Conservation (phyloP, 1,140 invertebrate genomes). For the Anastrepha obliqua region DNA sequence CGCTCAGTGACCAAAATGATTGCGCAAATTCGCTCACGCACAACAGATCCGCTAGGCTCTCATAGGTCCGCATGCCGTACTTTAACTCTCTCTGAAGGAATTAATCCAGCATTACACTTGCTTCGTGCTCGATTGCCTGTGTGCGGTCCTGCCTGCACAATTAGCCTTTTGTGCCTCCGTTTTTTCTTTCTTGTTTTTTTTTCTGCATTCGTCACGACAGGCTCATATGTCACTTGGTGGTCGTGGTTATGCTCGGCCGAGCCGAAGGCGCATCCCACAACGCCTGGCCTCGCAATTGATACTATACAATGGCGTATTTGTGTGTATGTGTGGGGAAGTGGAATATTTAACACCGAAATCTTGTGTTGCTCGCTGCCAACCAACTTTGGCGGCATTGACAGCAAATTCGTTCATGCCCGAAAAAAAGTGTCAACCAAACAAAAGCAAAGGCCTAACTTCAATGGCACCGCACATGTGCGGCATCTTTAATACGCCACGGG, state of each 20-base stretch:
- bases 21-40: constrained; percentile 64
- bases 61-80: background rate
- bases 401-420: constrained; percentile 70
- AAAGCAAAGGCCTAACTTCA: constrained; percentile 72
- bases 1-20: constrained; percentile 61
- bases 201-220: constrained; percentile 37
- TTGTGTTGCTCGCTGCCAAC: background rate
- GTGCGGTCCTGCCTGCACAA: constrained; percentile 43
- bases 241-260: background rate
- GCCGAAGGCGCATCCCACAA: background rate
- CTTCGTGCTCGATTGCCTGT: background rate
- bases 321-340: background rate
- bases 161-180: constrained; percentile 31
- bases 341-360: background rate
- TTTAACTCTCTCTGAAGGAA: background rate
- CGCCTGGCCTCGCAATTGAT: background rate
- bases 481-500: constrained; percentile 73
- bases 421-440: constrained; percentile 74
- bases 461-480: constrained; percentile 69
- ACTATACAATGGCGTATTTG: background rate
- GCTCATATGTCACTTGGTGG: constrained; percentile 50
- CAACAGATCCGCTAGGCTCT: background rate
- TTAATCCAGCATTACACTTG: constrained; percentile 9
- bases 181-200: background rate
- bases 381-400: constrained; percentile 34